phyloP scores from a whole-genome alignment of 2,113 vertebrate species.

The Prunella fulvescens region DNA sequence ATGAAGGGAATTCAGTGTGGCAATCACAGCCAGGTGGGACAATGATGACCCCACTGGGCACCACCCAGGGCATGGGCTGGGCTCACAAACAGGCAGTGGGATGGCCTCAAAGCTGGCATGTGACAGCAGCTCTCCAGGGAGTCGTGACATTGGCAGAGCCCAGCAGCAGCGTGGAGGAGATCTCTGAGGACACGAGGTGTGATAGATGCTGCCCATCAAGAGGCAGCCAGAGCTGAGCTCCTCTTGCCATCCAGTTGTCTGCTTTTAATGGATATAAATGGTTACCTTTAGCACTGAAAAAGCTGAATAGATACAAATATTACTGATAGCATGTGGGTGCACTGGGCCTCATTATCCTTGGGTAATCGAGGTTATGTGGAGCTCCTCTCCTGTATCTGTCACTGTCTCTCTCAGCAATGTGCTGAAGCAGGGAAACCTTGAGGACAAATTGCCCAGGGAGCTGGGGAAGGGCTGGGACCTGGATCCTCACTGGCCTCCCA shows the following conservation, averaged over 20 bases:
- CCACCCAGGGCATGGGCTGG: rapidly evolving
- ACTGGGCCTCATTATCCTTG: conserved; percentile 37
- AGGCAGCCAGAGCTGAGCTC: not conserved
- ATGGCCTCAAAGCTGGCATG: not conserved
- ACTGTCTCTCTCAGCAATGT: not conserved
- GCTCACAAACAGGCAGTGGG: not conserved
- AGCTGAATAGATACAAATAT: conserved; percentile 52
- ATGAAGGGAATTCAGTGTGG: rapidly evolving
- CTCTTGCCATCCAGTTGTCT: not conserved
- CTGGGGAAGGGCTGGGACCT: not conserved
- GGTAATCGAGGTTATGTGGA: conserved; percentile 61
- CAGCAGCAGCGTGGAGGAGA: rapidly evolving
- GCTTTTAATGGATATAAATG: conserved; percentile 51
- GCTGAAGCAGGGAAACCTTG: not conserved
- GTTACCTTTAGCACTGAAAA: not conserved
- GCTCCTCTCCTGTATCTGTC: conserved; percentile 19
- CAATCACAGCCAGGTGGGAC: rapidly evolving
- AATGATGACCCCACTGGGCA: rapidly evolving
- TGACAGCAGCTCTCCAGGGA: not conserved
- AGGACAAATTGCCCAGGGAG: not conserved
- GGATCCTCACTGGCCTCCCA: rapidly evolving
- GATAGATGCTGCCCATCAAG: not conserved
- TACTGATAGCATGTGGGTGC: not conserved
- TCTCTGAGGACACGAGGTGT: not conserved
- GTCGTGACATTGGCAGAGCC: not conserved